Evolutionary conservation across 2,113 vertebrate genomes (phyloP).

Genomic region (Sorex fumeus): DNA sequence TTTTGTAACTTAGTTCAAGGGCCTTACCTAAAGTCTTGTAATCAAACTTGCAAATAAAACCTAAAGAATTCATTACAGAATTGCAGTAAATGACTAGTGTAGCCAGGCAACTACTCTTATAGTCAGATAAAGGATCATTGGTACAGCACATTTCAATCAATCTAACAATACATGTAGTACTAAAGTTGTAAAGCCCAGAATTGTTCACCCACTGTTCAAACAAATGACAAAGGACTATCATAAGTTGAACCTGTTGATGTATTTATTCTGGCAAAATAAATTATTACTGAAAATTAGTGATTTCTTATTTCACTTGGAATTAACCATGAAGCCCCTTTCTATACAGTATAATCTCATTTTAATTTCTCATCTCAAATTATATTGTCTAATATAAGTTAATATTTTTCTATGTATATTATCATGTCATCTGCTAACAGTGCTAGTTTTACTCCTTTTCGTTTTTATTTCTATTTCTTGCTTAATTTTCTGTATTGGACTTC

Average conservation of each 20-base stretch:
- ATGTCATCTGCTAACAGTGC: too few species aligned
- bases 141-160: neutral
- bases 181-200: constrained; percentile 3
- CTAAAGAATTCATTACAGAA: constrained; percentile 21
- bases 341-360: neutral
- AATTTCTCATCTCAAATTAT: constrained; percentile 7
- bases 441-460: too few species aligned
- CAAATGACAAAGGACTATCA: constrained; percentile 46
- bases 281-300: neutral
- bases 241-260: constrained; percentile 16
- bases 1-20: neutral
- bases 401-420: too few species aligned
- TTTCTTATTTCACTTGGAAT: neutral
- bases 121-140: constrained; percentile 35
- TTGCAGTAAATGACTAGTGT: constrained; percentile 16
- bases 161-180: neutral
- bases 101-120: neutral
- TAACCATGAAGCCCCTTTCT: neutral
- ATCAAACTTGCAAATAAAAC: constrained; percentile 16
- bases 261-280: neutral
- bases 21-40: constrained; percentile 14
- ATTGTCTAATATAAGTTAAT: constrained; percentile 3
- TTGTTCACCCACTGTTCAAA: constrained; percentile 13
- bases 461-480: too few species aligned
- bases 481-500: too few species aligned